phyloP scores from a whole-genome alignment of 2,888 invertebrate genomes.

The Atherix ibis region DNA sequence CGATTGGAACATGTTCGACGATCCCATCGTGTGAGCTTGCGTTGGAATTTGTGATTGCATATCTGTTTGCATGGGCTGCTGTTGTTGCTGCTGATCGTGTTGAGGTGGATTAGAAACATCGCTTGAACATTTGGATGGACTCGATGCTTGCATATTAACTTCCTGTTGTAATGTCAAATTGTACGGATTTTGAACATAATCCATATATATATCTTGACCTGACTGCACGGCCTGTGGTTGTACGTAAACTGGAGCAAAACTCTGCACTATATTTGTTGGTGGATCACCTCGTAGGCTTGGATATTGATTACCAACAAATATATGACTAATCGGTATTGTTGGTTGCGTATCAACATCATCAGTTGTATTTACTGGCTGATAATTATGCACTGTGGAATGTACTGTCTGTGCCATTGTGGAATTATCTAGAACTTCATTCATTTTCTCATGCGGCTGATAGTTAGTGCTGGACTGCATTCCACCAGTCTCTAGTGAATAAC shows the following conservation, averaged over 20 bases:
- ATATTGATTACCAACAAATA: constrained; percentile 23
- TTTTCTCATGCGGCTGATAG: not conserved
- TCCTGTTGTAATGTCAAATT: constrained; percentile 28
- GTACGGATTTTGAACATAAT: constrained; percentile 31
- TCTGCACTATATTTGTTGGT: constrained; percentile 25
- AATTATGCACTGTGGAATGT: constrained; percentile 1
- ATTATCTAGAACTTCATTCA: not conserved
- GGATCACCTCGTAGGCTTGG: constrained; percentile 25
- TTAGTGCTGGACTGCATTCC: not conserved
- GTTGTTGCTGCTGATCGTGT: constrained; percentile 5
- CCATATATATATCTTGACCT: constrained; percentile 25
- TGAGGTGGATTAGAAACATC: not conserved
- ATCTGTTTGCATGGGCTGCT: constrained; percentile 1
- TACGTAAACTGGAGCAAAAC: constrained; percentile 24
- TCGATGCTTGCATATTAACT: not conserved
- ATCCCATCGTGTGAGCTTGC: constrained; percentile 17
- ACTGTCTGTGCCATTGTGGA: not conserved
- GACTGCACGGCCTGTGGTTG: constrained; percentile 14
- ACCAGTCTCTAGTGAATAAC: not conserved
- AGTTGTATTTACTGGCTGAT: not conserved
- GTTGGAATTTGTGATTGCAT: constrained; percentile 6
- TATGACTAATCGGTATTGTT: constrained; percentile 27
- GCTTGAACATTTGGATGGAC: not conserved
- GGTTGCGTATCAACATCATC: constrained; percentile 11
- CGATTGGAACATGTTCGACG: constrained; percentile 40